Evolutionary conservation across 1,140 invertebrate genomes (phyloP).

Genomic region (Sycophila sp.): DNA sequence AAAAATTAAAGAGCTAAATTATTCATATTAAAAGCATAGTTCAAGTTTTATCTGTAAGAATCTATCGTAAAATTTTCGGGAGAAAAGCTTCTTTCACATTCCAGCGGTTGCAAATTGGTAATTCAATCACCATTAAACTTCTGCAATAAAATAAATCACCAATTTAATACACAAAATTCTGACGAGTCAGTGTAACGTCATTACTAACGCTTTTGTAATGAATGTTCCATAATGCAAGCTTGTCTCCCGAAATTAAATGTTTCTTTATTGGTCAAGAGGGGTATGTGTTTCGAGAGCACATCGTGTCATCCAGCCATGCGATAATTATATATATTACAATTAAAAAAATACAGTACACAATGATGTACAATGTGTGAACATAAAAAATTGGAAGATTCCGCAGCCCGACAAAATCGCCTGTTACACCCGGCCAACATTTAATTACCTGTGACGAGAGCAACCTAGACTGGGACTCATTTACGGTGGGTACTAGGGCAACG

Average conservation of each 20-base stretch:
- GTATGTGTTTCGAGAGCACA: constrained; percentile 19
- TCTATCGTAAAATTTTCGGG: too few species aligned
- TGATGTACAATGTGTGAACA: constrained; percentile 4
- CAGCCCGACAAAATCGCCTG: neutral
- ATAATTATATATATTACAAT: constrained; percentile 20
- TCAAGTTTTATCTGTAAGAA: too few species aligned
- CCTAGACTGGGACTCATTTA: constrained; percentile 64
- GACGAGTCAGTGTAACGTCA: too few species aligned
- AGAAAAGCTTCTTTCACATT: too few species aligned
- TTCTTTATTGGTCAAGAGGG: neutral
- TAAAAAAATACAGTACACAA: too few species aligned
- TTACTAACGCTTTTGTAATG: too few species aligned
- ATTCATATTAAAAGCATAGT: too few species aligned
- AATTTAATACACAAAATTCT: too few species aligned
- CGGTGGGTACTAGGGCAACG: constrained; percentile 68
- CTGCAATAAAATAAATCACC: too few species aligned
- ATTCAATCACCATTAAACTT: too few species aligned
- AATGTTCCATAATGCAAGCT: neutral
- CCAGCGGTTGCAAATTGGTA: too few species aligned
- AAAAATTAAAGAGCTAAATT: too few species aligned
- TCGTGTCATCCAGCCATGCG: constrained; percentile 26
- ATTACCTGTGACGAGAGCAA: constrained; percentile 60
- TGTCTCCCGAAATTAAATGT: neutral
- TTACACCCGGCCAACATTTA: constrained; percentile 43
- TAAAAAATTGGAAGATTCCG: neutral